Conservation (phyloP, 2,888 invertebrate genomes). For the Neocrepidodera transversa region DNA sequence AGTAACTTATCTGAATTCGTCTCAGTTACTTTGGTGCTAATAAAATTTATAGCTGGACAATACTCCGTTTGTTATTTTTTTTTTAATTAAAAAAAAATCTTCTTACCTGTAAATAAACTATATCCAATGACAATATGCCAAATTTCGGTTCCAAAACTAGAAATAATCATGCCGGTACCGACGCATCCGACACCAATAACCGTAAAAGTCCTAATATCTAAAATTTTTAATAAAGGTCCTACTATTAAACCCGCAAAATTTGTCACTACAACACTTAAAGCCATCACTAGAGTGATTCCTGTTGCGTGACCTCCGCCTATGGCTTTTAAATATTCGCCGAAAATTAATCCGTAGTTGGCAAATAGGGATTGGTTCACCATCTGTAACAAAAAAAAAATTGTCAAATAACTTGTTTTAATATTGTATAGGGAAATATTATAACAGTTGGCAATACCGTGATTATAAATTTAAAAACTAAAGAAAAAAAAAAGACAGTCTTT, state of each 20-base stretch:
- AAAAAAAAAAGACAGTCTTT: too few relatives aligned
- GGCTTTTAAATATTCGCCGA: conserved; percentile 68
- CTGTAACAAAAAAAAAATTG: conserved; percentile 41
- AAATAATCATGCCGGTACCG: conserved; percentile 63
- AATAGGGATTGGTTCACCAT: conserved; percentile 76
- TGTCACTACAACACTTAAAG: conserved; percentile 70
- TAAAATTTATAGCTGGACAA: too few relatives aligned
- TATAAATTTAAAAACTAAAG: too few relatives aligned
- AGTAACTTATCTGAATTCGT: too few relatives aligned
- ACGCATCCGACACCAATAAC: conserved; percentile 64
- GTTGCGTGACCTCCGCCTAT: conserved; percentile 69
- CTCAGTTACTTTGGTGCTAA: too few relatives aligned
- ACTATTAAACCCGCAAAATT: conserved; percentile 74
- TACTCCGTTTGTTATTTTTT: too few relatives aligned
- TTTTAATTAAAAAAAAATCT: too few relatives aligned
- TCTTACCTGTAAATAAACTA: conserved; percentile 63
- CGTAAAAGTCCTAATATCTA: conserved; percentile 65
- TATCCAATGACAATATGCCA: conserved; percentile 66
- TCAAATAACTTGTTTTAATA: too few relatives aligned
- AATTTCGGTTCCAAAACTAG: conserved; percentile 63
- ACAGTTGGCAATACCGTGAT: too few relatives aligned
- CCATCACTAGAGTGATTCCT: conserved; percentile 73
- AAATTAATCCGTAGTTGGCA: conserved; percentile 74
- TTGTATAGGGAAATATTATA: too few relatives aligned
- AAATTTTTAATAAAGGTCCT: conserved; percentile 70